Percentiles rank a stretch among this genome's conserved stretches.
Conservation (phyloP, 2,113 vertebrate genomes). For the Callithrix jacchus region DNA sequence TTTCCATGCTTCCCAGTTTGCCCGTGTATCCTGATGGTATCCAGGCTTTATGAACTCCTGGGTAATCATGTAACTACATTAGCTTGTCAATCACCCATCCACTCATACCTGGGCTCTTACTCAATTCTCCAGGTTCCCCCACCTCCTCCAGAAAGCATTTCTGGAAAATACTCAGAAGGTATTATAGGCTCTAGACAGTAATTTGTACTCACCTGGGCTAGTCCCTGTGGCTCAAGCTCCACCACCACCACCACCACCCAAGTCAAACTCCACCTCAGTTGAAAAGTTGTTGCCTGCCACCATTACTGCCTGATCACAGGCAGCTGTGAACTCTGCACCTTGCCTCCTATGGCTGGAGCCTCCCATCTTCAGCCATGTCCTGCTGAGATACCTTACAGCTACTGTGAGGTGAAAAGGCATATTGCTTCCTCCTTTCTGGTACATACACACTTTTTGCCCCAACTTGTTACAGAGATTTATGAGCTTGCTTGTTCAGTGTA, state of each 20-base stretch:
- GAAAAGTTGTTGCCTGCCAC: not conserved
- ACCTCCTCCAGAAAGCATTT: not conserved
- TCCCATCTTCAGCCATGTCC: not conserved
- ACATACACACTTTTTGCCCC: not conserved
- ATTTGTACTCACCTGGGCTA: not conserved
- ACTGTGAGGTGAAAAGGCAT: not conserved
- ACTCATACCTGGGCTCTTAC: not conserved
- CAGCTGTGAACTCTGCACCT: not conserved
- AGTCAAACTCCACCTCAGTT: too few species aligned
- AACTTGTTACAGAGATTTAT: not conserved
- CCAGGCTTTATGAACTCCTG: not conserved
- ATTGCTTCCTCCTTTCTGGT: not conserved
- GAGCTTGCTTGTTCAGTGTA: not conserved
- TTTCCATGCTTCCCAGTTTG: not conserved
- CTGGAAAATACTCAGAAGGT: not conserved
- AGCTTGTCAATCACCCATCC: too few species aligned
- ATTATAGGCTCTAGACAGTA: not conserved
- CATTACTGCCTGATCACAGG: not conserved
- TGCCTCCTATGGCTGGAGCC: too few species aligned
- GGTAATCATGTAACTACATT: not conserved
- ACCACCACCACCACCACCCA: too few species aligned
- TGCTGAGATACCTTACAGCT: not conserved
- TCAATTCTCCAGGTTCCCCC: not conserved
- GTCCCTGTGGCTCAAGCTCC: not conserved
- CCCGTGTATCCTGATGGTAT: not conserved